Conservation (phyloP, 2,113 vertebrate species). For the Indicator maculatus region DNA sequence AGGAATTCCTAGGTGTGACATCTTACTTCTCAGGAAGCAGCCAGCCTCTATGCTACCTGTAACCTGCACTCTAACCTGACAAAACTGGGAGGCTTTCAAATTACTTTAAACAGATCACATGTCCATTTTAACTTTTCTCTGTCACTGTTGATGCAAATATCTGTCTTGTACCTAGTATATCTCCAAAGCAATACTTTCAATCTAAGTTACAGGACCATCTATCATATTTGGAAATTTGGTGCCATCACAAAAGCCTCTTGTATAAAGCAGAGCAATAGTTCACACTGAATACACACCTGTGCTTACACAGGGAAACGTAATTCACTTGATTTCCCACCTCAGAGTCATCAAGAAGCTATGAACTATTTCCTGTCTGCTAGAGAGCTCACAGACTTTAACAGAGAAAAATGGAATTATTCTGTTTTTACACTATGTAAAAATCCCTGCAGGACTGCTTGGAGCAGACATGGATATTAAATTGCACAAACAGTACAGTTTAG, state of each 20-base stretch:
- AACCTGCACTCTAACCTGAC: not conserved
- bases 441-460: not conserved
- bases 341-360: not conserved
- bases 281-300: not conserved
- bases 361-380: conserved; percentile 1
- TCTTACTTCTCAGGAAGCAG: not conserved
- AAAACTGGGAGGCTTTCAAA: not conserved
- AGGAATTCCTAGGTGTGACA: not conserved
- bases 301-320: not conserved
- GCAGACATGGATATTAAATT: conserved; percentile 17
- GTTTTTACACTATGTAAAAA: not conserved
- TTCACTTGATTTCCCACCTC: not conserved
- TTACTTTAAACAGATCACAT: not conserved
- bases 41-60: not conserved
- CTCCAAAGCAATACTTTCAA: not conserved
- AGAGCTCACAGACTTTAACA: not conserved
- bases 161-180: not conserved
- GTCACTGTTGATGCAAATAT: not conserved
- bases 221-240: not conserved
- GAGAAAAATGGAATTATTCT: not conserved
- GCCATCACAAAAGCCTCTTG: not conserved
- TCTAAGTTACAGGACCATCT: not conserved
- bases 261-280: not conserved
- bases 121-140: not conserved
- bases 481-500: not conserved